Percentiles rank a stretch among this genome's conserved stretches.
Conservation (phyloP, 2,113 vertebrate species). For the Kobus ellipsiprymnus region DNA sequence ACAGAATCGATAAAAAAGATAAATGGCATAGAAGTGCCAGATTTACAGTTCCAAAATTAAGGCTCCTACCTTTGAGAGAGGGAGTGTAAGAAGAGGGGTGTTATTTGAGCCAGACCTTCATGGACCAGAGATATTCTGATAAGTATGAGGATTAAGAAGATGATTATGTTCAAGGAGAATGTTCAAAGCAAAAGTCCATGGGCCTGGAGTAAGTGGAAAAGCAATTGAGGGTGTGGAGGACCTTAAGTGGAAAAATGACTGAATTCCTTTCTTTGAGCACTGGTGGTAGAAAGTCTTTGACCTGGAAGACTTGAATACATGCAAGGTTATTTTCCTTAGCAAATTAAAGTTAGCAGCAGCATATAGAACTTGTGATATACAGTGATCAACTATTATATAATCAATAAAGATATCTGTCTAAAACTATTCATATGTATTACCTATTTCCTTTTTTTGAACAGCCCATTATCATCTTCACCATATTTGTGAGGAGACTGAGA, state of each 20-base stretch:
- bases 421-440: background rate
- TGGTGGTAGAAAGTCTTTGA: background rate
- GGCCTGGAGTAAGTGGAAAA: background rate
- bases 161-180: background rate
- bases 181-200: background rate
- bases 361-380: background rate
- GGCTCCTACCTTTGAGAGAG: background rate
- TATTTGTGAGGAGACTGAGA: background rate
- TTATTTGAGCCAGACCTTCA: background rate
- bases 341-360: background rate
- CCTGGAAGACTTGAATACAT: background rate
- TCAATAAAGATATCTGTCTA: background rate
- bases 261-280: background rate
- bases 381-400: background rate
- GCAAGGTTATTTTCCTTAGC: background rate
- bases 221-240: background rate
- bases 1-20: background rate
- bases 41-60: constrained; percentile 6
- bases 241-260: background rate
- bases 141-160: background rate
- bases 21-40: background rate
- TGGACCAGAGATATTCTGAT: background rate
- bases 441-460: background rate
- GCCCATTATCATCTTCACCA: background rate
- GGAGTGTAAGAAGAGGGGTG: background rate